A percentile compares a stretch with the other conserved stretches of the same genome.
Conservation (phyloP, 2,888 invertebrate species). For the Pinctada fucata region DNA sequence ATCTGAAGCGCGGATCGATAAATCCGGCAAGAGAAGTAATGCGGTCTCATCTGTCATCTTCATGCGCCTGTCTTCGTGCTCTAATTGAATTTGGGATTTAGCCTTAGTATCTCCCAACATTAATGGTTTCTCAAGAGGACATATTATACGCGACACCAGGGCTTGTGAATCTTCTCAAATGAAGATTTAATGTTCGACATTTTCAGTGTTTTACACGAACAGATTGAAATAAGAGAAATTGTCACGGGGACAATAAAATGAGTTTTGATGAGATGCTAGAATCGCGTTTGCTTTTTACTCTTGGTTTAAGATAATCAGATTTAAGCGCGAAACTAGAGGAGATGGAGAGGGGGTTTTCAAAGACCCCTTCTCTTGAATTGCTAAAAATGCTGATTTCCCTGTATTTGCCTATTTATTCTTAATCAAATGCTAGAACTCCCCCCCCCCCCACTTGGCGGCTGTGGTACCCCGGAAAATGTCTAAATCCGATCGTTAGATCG, state of each 20-base stretch:
- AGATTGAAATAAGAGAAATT: not conserved
- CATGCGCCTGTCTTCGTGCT: not conserved
- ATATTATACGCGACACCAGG: not conserved
- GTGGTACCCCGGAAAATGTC: no score
- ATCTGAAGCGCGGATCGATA: slow-evolving; percentile 6
- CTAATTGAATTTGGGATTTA: slow-evolving; percentile 6
- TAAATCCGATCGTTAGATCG: no score
- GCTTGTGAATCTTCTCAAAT: not conserved
- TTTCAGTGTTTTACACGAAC: not conserved
- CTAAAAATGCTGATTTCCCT: no score
- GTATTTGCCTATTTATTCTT: no score
- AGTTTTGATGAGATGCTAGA: no score
- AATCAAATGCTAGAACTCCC: no score
- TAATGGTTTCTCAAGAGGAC: slow-evolving; percentile 1
- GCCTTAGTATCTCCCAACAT: not conserved
- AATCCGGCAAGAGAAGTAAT: not conserved
- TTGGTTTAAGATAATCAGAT: no score
- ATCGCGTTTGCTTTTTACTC: no score
- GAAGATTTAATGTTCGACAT: slow-evolving; percentile 3
- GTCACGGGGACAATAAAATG: not conserved
- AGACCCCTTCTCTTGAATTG: no score
- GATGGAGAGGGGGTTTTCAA: no score
- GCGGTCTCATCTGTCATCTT: slow-evolving; percentile 10
- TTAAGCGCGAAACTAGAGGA: no score
- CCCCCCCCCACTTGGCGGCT: no score